Evolutionary conservation across 2,113 vertebrate genomes (phyloP), one percentile per base, ranked within the genome.

Genomic region (Sterna hirundo): DNA sequence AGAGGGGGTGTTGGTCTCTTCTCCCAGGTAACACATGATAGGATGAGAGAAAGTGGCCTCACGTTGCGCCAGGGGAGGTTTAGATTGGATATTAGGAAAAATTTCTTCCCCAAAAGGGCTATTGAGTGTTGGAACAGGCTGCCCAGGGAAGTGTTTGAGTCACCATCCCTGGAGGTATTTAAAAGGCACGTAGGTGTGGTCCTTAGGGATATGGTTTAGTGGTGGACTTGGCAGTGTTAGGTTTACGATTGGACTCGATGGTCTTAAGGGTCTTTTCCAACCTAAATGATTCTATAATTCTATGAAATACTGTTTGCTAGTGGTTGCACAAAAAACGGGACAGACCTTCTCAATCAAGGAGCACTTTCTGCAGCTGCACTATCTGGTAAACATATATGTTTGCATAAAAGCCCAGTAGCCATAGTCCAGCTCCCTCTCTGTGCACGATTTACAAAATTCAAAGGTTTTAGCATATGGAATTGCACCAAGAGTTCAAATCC

Each of bases 291-390:
- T 64, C 57, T 60, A 36, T 61, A n/a, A 36, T 38, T 38, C 27
- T 66, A 66, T 66, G 38, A 83, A 88, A 32, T 42, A 58, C 34
- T 25, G 6, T 27, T 78, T 60, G 21, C 65, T 83, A 38, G n/a
- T 6, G 54, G 22, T 51, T 5, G 4, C 58, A 15, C 44, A 44
- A 49, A 58, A 84, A 52, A 2, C 0, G 0, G 16, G 27, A 32
- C 42, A 54, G n/a, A 25, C 23, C 23, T 19, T 72, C n/a, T 58
- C 40, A 19, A 25, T 36, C 25, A 65, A 38, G 22, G 29, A 76
- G n/a, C 19, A 27, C 49, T 71, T 84, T 61, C 57, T 71, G 46
- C 42, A 82, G 25, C 36, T 54, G 15, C 51, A 8, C 15, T 21
- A 4, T 29, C 32, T 64, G 46, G 5, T 51, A 71, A 60, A 79